Conservation (phyloP, 2,888 invertebrate species). For the Leucophenga maculata region DNA sequence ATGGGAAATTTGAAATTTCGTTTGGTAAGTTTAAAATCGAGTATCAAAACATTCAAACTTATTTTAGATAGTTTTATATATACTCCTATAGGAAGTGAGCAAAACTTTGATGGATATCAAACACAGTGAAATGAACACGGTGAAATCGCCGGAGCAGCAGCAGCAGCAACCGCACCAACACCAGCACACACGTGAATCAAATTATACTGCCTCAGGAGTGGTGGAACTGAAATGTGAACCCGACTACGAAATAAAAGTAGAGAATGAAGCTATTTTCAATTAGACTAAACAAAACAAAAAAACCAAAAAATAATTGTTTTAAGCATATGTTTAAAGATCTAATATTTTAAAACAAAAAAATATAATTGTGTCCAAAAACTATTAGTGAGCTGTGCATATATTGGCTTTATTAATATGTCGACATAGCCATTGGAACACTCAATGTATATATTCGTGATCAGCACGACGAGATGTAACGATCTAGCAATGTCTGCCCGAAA, state of each 20-base stretch:
- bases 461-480: too few species aligned
- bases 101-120: slow-evolving; percentile 4
- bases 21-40: slow-evolving; percentile 28
- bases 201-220: neutral
- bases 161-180: neutral
- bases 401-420: too few species aligned
- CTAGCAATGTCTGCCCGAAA: too few species aligned
- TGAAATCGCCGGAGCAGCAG: neutral
- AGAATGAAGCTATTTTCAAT: slow-evolving; percentile 1
- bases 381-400: too few species aligned
- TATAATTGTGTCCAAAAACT: too few species aligned
- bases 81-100: neutral
- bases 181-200: neutral
- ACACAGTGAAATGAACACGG: neutral
- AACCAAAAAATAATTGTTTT: too few species aligned
- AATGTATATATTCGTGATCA: too few species aligned
- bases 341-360: too few species aligned
- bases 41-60: too few species aligned
- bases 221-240: neutral
- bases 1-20: slow-evolving; percentile 53
- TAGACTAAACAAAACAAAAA: neutral
- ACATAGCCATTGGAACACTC: too few species aligned
- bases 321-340: too few species aligned
- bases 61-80: too few species aligned
- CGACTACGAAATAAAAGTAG: neutral